phyloP scores from a whole-genome alignment of 2,797 vertebrate species.

The Sebastes hubbsi region DNA sequence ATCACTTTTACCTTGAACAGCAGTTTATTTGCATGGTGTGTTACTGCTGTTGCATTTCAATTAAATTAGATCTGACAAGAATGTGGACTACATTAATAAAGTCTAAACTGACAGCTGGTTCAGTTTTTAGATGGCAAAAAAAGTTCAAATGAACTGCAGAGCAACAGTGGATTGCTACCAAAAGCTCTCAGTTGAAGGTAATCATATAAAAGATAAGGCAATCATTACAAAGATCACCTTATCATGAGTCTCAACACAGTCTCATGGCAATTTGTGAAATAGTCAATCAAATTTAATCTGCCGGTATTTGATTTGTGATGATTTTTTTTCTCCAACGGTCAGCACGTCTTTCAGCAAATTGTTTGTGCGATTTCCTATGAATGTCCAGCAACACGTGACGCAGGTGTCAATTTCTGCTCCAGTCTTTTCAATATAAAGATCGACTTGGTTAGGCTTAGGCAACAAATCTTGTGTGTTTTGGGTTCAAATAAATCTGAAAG shows the following conservation, averaged over 20 bases:
- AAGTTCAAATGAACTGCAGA: neutral
- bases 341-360: too few species aligned
- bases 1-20: neutral
- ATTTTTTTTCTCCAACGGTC: too few species aligned
- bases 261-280: too few species aligned
- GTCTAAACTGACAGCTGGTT: neutral
- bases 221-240: neutral
- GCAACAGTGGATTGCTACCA: neutral
- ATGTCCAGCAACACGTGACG: too few species aligned
- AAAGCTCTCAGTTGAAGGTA: neutral
- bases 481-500: too few species aligned
- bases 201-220: neutral
- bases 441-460: rapidly evolving
- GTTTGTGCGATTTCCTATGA: rapidly evolving
- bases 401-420: too few species aligned
- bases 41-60: neutral
- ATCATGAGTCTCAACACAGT: neutral
- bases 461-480: too few species aligned
- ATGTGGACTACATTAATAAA: neutral
- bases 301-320: too few species aligned
- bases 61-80: neutral
- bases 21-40: neutral
- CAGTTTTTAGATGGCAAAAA: neutral
- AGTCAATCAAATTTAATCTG: too few species aligned
- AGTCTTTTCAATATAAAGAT: too few species aligned